Conservation (phyloP, 1,140 invertebrate species). For the Ylistrum balloti region DNA sequence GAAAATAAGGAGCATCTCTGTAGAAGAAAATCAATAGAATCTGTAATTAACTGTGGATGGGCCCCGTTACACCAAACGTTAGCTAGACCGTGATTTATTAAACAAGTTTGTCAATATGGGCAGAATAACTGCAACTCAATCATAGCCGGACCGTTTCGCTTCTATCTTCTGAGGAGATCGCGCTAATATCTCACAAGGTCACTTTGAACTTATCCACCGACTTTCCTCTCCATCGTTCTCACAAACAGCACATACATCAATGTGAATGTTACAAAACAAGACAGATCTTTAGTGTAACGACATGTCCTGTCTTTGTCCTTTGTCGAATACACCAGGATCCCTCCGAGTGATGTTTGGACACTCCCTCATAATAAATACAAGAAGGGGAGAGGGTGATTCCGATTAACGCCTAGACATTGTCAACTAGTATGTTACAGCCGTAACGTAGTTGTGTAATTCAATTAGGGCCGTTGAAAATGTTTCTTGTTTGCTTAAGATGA, state of each 20-base stretch:
- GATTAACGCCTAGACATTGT: too few relatives aligned
- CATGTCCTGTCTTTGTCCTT: not conserved
- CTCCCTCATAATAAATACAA: too few relatives aligned
- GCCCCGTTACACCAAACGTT: not conserved
- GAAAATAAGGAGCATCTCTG: not conserved
- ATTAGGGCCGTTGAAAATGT: too few relatives aligned
- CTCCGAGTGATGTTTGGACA: not conserved
- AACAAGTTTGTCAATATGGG: conserved; percentile 34
- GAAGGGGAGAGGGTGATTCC: too few relatives aligned
- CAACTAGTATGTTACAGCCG: too few relatives aligned
- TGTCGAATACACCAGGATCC: not conserved
- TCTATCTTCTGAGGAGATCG: not conserved
- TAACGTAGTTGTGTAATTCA: too few relatives aligned
- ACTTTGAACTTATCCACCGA: conserved; percentile 12
- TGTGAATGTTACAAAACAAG: not conserved
- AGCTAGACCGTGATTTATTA: not conserved
- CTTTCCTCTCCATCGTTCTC: not conserved
- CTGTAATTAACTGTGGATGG: conserved; percentile 6
- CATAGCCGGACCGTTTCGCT: not conserved
- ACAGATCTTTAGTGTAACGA: not conserved
- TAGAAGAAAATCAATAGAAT: not conserved
- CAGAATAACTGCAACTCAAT: conserved; percentile 35
- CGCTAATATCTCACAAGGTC: conserved; percentile 24
- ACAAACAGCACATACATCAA: not conserved
- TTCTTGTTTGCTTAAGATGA: too few relatives aligned